Evolutionary conservation across 53 echinoderm and acorn worm genomes (phyloP).

Genomic region (Patiria pectinifera): DNA sequence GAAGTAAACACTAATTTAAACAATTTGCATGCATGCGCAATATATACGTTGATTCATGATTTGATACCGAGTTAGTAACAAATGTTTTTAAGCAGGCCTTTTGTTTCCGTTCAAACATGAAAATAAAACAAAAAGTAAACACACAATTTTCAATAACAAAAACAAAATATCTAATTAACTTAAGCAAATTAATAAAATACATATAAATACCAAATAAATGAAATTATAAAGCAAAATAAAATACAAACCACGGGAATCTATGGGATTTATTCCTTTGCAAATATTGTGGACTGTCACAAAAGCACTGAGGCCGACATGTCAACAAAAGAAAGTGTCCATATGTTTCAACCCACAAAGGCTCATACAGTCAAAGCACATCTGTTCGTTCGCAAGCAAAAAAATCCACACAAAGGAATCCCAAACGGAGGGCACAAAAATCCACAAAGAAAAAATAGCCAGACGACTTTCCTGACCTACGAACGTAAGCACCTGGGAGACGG

Average conservation of each 20-base stretch:
- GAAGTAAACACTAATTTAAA: no score
- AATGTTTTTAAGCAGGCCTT: background rate
- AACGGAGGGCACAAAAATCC: background rate
- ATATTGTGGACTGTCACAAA: background rate
- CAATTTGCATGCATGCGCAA: no score
- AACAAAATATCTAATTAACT: background rate
- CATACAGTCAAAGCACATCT: background rate
- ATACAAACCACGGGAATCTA: background rate
- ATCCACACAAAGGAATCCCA: conserved; percentile 31
- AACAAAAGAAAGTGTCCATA: conserved; percentile 55
- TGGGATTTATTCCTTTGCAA: background rate
- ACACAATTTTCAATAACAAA: background rate
- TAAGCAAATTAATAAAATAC: background rate
- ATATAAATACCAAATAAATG: background rate
- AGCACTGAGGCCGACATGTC: conserved; percentile 23
- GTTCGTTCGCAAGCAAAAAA: background rate
- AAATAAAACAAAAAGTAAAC: background rate
- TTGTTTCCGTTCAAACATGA: background rate
- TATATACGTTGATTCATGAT: no score
- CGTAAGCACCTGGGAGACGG: background rate
- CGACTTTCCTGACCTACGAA: background rate
- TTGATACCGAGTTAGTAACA: no score
- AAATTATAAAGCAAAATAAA: background rate
- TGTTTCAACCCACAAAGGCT: conserved; percentile 32
- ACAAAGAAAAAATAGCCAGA: background rate